Conservation (phyloP, 2,888 invertebrate species). For the Molanna angustata region DNA sequence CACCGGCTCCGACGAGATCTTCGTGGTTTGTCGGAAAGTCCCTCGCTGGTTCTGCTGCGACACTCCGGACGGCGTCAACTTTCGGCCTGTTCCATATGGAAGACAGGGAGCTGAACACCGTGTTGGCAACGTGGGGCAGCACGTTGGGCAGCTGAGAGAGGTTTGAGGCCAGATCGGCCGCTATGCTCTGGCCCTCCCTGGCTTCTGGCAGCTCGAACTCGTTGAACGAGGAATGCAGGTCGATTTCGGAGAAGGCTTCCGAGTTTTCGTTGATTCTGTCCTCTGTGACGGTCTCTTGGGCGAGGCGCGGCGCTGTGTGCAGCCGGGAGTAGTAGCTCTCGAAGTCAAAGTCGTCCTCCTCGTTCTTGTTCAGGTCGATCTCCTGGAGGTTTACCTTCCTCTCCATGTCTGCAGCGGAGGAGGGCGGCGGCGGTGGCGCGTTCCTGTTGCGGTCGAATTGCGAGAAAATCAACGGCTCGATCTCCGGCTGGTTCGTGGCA, state of each 20-base stretch:
- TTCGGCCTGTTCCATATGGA: slow-evolving; percentile 44
- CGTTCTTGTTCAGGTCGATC: slow-evolving; percentile 2
- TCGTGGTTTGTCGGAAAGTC: slow-evolving; percentile 32
- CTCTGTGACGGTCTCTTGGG: slow-evolving; percentile 42
- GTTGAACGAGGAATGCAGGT: slow-evolving; percentile 44
- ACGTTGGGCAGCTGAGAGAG: slow-evolving; percentile 59
- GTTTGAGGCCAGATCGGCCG: slow-evolving; percentile 53
- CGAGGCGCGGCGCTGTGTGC: slow-evolving; percentile 45
- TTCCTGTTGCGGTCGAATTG: slow-evolving; percentile 1
- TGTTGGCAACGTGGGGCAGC: slow-evolving; percentile 59
- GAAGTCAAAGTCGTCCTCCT: slow-evolving; percentile 48
- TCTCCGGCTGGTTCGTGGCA: too few relatives aligned
- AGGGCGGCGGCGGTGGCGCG: background rate
- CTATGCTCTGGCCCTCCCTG: slow-evolving; percentile 40
- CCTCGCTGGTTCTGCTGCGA: slow-evolving; percentile 7
- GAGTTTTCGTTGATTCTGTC: background rate
- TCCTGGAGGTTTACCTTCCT: slow-evolving; percentile 6
- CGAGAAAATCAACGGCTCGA: too few relatives aligned
- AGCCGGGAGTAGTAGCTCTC: slow-evolving; percentile 52
- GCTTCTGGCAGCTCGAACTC: slow-evolving; percentile 34
- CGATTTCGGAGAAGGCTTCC: slow-evolving; percentile 50
- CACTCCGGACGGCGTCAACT: slow-evolving; percentile 14
- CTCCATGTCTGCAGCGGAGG: background rate
- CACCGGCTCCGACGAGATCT: slow-evolving; percentile 35
- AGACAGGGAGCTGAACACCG: slow-evolving; percentile 62